These are phyloP conservation scores for Catharus fuscescens DNA, from an alignment of 2,113 vertebrate species.

Conservation along the genomic window DNA sequence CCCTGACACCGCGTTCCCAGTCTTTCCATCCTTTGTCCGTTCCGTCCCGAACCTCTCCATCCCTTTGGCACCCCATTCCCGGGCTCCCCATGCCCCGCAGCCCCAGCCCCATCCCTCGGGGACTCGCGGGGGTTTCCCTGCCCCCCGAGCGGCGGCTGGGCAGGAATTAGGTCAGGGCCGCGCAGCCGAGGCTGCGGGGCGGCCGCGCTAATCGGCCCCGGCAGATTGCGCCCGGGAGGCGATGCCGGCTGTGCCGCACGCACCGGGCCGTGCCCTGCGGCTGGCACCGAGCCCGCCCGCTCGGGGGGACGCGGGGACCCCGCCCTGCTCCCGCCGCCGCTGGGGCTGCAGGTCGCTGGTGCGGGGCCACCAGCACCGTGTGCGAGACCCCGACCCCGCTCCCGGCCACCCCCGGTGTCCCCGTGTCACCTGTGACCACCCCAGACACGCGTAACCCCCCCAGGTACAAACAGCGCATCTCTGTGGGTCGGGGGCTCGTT, in stretches of 20 bases:
- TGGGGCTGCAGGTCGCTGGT: fast-evolving
- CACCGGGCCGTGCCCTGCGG: background rate
- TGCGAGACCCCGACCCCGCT: fast-evolving
- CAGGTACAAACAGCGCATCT: background rate
- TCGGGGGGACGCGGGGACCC: background rate
- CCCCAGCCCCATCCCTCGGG: background rate
- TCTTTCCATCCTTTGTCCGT: background rate
- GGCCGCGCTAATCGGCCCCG: background rate
- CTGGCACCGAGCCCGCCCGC: background rate
- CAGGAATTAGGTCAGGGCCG: conserved; percentile 63
- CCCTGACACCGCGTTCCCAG: fast-evolving
- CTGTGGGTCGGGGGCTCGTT: background rate
- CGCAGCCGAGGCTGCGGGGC: background rate
- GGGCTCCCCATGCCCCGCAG: too few relatives aligned
- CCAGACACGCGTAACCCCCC: background rate
- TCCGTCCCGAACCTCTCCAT: too few relatives aligned
- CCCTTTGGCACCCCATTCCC: background rate
- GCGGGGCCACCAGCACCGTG: fast-evolving
- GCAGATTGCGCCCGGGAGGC: background rate
- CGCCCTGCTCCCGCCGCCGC: background rate
- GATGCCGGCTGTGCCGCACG: background rate
- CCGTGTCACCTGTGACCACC: too few relatives aligned
- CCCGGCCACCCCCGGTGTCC: background rate
- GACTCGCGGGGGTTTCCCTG: background rate
- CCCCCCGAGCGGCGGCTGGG: background rate